Evolutionary conservation across 2,113 vertebrate genomes (phyloP).

Genomic region (Aplodontia rufa): DNA sequence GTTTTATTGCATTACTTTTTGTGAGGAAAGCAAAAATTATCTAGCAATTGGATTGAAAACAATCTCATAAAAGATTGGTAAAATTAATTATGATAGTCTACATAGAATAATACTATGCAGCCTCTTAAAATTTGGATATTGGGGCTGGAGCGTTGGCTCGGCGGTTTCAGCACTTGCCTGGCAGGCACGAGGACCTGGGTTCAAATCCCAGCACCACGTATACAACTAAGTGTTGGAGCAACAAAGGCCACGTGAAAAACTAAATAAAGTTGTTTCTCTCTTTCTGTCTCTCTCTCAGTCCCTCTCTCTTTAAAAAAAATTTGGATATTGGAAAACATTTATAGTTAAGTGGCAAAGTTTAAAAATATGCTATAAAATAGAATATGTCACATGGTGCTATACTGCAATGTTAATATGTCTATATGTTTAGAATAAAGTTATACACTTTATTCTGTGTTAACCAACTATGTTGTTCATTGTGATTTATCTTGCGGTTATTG

Average conservation of each 20-base stretch:
- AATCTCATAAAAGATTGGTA: neutral
- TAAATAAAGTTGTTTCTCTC: no score
- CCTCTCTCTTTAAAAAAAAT: no score
- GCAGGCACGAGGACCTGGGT: no score
- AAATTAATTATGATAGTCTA: neutral
- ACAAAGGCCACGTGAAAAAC: no score
- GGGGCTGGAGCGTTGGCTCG: no score
- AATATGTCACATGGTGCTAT: neutral
- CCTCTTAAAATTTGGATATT: neutral
- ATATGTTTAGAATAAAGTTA: neutral
- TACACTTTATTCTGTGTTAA: no score
- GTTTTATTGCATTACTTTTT: neutral
- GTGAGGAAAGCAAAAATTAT: neutral
- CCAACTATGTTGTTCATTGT: neutral
- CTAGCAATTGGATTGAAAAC: neutral
- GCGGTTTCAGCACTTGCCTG: no score
- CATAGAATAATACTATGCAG: neutral
- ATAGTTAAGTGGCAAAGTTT: neutral
- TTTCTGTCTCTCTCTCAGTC: no score
- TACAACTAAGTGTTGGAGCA: no score
- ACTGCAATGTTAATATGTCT: neutral
- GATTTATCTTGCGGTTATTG: neutral
- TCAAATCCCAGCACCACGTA: no score
- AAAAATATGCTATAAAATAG: neutral
- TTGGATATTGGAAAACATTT: neutral